Evolutionary conservation across 2,797 vertebrate species (phyloP).

Genomic region (Syndactyla subalaris): DNA sequence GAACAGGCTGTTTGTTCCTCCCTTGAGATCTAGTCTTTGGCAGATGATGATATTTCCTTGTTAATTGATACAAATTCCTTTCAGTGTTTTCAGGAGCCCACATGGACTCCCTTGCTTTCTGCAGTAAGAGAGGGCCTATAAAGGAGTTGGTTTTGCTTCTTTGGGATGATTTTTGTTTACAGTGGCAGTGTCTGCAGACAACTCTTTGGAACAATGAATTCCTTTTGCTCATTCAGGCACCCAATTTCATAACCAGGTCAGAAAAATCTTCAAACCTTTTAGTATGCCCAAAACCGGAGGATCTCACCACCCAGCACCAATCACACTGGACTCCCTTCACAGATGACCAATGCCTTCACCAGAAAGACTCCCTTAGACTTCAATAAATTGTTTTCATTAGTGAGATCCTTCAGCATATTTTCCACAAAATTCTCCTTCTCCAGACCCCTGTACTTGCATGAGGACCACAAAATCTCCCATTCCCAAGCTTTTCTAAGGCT

Average conservation of each 20-base stretch:
- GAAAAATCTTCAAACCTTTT: not conserved
- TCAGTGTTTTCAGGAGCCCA: not conserved
- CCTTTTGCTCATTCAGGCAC: not conserved
- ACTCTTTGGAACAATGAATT: not conserved
- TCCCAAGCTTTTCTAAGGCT: not conserved
- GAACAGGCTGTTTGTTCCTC: not conserved
- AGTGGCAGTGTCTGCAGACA: not conserved
- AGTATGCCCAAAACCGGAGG: not conserved
- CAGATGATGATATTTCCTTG: not conserved
- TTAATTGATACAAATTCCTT: not conserved
- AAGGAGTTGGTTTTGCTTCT: not conserved
- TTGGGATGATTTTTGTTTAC: not conserved
- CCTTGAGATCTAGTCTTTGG: not conserved
- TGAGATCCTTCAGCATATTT: not conserved
- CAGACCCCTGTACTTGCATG: not conserved
- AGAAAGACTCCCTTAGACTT: not conserved
- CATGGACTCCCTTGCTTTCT: not conserved
- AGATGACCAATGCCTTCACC: not conserved
- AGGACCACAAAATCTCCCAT: not conserved
- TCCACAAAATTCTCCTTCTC: not conserved
- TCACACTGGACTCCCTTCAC: not conserved
- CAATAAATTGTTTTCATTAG: not conserved
- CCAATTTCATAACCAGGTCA: not conserved
- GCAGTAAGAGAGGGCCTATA: not conserved
- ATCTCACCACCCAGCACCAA: not conserved